A percentile compares a stretch with the other conserved stretches of the same genome.
These are phyloP conservation scores for Leptinotarsa rubiginosa DNA, from an alignment of 2,888 invertebrate genomes.

Conservation along the genomic window DNA sequence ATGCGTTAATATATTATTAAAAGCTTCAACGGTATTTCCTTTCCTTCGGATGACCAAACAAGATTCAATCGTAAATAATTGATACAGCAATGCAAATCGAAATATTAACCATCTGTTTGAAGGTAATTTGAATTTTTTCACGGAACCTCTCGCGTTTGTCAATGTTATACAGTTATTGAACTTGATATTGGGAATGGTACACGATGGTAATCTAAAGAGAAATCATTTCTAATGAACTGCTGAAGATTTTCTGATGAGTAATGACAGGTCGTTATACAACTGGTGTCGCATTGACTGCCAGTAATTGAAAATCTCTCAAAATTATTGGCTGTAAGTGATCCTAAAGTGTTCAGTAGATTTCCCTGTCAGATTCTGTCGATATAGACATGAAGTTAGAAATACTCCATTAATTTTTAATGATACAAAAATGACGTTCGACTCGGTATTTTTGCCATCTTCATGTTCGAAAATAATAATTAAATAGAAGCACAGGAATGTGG, in stretches of 20 bases:
- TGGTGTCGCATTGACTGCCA: neutral
- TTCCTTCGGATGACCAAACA: neutral
- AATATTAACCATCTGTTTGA: slow-evolving; percentile 1
- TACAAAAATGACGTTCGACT: too few species aligned
- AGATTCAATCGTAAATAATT: slow-evolving; percentile 2
- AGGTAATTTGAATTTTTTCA: slow-evolving; percentile 6
- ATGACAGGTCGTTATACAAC: slow-evolving; percentile 6
- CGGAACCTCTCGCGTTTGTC: slow-evolving; percentile 10
- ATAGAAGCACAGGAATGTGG: too few species aligned
- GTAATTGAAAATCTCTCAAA: neutral
- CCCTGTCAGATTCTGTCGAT: too few species aligned
- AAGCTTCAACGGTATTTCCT: slow-evolving; percentile 4
- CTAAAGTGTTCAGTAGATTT: too few species aligned
- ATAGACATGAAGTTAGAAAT: too few species aligned
- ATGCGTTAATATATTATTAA: slow-evolving; percentile 5
- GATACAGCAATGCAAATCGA: neutral
- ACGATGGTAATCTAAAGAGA: too few species aligned
- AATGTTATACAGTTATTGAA: slow-evolving; percentile 5
- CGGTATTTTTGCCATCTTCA: too few species aligned
- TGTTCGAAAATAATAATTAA: too few species aligned
- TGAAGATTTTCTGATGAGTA: neutral
- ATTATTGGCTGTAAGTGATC: too few species aligned
- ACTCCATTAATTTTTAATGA: too few species aligned
- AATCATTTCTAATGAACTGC: neutral
- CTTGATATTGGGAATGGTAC: neutral